Percentiles rank a stretch among this genome's conserved stretches.
Conservation (phyloP, 2,113 vertebrate genomes). For the Elephas maximus region DNA sequence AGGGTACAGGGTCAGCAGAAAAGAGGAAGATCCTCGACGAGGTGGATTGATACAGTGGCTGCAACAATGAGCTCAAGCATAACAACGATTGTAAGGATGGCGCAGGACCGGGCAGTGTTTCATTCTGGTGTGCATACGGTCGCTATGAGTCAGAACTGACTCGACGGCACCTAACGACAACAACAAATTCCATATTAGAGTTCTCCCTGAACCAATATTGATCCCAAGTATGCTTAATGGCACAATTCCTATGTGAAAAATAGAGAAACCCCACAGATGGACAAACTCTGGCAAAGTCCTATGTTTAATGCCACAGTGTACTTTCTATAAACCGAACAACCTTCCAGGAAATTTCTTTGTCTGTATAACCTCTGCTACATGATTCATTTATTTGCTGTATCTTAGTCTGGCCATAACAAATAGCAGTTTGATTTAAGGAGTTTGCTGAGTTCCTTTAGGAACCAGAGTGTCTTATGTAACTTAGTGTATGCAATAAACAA, state of each 20-base stretch:
- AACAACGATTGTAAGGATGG: too few relatives aligned
- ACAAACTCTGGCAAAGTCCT: neutral
- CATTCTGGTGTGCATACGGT: too few relatives aligned
- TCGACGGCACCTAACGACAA: too few relatives aligned
- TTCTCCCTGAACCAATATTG: neutral
- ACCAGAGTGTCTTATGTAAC: neutral
- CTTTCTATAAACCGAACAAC: conserved; percentile 27
- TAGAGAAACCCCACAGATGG: neutral
- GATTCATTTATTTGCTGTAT: neutral
- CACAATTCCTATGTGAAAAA: neutral
- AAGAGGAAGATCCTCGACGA: too few relatives aligned
- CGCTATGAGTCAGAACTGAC: too few relatives aligned
- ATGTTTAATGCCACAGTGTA: neutral
- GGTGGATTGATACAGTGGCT: too few relatives aligned
- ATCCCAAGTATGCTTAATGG: neutral
- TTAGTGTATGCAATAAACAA: neutral
- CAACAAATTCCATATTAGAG: neutral
- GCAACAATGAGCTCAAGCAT: too few relatives aligned
- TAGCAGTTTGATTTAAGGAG: neutral
- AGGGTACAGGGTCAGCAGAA: too few relatives aligned
- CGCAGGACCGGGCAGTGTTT: too few relatives aligned
- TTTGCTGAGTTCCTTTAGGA: neutral
- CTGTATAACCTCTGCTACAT: neutral
- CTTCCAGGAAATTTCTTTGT: conserved; percentile 34
- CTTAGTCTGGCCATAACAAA: conserved; percentile 1